phyloP scores from a whole-genome alignment of 2,888 invertebrate species.

The Lissonota sp. region DNA sequence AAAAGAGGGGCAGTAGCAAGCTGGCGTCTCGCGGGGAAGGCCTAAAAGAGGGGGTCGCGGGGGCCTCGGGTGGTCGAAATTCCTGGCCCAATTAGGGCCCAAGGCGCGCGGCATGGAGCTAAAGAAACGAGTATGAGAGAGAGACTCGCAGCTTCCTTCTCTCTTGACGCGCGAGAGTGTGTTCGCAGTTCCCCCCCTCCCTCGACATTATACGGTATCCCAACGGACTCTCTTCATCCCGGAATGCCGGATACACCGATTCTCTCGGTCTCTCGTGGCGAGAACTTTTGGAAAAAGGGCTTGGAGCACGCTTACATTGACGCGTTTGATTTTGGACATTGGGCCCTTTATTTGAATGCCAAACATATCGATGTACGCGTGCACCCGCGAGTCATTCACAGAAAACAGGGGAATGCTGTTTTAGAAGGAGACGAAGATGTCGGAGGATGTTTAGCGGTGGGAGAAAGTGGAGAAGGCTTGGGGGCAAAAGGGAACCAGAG shows the following conservation, averaged over 20 bases:
- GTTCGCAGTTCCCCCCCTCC: constrained; percentile 39
- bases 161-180: constrained; percentile 67
- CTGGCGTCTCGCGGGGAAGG: constrained; percentile 58
- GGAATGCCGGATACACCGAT: constrained; percentile 56
- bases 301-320: constrained; percentile 10
- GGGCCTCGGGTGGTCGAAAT: constrained; percentile 70
- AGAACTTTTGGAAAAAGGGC: background rate
- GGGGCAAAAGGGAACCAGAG: constrained; percentile 10
- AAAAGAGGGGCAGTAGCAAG: constrained; percentile 41
- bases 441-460: constrained; percentile 16
- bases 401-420: constrained; percentile 74
- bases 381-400: constrained; percentile 79
- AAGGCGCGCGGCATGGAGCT: constrained; percentile 69
- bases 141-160: constrained; percentile 53
- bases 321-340: background rate
- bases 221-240: constrained; percentile 10
- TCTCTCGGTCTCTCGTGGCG: constrained; percentile 10
- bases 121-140: constrained; percentile 22
- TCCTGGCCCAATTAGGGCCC: constrained; percentile 79
- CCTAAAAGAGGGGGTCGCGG: constrained; percentile 44
- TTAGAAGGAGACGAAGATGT: constrained; percentile 34
- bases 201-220: constrained; percentile 37
- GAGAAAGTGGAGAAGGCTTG: constrained; percentile 24
- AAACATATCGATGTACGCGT: constrained; percentile 6
- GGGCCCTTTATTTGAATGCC: background rate